Conservation (phyloP, 2,888 invertebrate species). For the Melanchra persicariae region DNA sequence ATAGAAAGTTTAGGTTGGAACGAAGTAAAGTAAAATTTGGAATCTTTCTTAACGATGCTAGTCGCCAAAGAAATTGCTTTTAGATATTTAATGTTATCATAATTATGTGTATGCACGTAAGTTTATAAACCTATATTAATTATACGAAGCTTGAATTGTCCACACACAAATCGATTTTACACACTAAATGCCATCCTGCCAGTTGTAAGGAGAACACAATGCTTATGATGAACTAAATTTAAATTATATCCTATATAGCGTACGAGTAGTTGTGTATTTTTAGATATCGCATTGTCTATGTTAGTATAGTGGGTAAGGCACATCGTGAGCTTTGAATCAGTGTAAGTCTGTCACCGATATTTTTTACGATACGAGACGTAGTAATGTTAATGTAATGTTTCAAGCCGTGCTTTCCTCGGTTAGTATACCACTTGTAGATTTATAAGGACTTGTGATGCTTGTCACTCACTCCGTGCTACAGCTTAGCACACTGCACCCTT, state of each 20-base stretch:
- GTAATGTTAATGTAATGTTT: conserved; percentile 74
- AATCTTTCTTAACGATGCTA: conserved; percentile 90
- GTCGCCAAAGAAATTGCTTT: conserved; percentile 88
- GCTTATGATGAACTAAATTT: conserved; percentile 89
- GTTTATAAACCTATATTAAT: conserved; percentile 84
- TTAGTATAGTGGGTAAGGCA: conserved; percentile 88
- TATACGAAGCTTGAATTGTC: conserved; percentile 89
- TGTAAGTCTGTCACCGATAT: conserved; percentile 86
- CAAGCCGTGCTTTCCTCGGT: conserved; percentile 81
- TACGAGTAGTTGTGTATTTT: conserved; percentile 89
- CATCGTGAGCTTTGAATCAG: conserved; percentile 89
- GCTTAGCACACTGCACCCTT: conserved; percentile 68
- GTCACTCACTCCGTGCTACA: conserved; percentile 56
- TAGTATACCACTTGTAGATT: conserved; percentile 76
- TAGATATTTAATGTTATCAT: conserved; percentile 86
- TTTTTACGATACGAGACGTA: conserved; percentile 83
- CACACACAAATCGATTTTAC: conserved; percentile 89
- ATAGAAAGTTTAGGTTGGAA: conserved; percentile 63
- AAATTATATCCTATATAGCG: conserved; percentile 87
- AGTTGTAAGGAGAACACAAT: conserved; percentile 86
- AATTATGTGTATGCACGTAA: conserved; percentile 88
- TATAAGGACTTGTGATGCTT: conserved; percentile 74
- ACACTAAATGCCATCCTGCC: conserved; percentile 89
- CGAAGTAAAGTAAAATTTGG: conserved; percentile 81
- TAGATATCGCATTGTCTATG: conserved; percentile 90